A percentile compares a stretch with the other conserved stretches of the same genome.
Evolutionary conservation across 2,113 vertebrate genomes (phyloP).

Genomic region (Psittacus erithacus): DNA sequence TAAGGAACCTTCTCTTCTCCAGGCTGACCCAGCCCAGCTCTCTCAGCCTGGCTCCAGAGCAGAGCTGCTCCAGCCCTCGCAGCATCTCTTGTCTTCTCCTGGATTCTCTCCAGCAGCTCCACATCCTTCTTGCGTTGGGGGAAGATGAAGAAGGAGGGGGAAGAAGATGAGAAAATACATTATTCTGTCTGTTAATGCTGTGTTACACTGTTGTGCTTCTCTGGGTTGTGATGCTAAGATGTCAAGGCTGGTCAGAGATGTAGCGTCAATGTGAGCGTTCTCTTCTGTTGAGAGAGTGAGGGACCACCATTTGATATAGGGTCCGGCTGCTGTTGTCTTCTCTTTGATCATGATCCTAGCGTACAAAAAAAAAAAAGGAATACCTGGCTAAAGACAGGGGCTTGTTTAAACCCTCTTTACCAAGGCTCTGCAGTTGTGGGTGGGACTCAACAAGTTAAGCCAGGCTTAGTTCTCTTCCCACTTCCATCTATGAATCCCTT

Average conservation of each 20-base stretch:
- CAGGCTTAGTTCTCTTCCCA: no score
- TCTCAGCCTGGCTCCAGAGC: not conserved
- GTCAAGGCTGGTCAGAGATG: not conserved
- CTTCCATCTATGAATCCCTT: not conserved
- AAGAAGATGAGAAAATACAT: not conserved
- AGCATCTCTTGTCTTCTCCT: not conserved
- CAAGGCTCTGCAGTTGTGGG: not conserved
- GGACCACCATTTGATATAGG: not conserved
- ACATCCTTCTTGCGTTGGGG: not conserved
- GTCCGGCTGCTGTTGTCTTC: not conserved
- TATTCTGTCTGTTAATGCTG: not conserved
- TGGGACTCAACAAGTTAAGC: not conserved
- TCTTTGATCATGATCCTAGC: not conserved
- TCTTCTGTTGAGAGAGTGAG: not conserved
- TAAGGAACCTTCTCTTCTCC: not conserved
- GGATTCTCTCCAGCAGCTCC: not conserved
- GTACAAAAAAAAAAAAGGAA: not conserved
- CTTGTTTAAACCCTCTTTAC: not conserved
- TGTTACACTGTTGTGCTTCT: not conserved
- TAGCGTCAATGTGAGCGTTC: not conserved
- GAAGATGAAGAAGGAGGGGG: not conserved
- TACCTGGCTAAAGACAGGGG: not conserved
- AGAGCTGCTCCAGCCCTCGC: not conserved
- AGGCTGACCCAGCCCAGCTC: not conserved
- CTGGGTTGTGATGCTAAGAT: not conserved